Conservation (phyloP, 2,113 vertebrate genomes). For the Rafetus swinhoei region DNA sequence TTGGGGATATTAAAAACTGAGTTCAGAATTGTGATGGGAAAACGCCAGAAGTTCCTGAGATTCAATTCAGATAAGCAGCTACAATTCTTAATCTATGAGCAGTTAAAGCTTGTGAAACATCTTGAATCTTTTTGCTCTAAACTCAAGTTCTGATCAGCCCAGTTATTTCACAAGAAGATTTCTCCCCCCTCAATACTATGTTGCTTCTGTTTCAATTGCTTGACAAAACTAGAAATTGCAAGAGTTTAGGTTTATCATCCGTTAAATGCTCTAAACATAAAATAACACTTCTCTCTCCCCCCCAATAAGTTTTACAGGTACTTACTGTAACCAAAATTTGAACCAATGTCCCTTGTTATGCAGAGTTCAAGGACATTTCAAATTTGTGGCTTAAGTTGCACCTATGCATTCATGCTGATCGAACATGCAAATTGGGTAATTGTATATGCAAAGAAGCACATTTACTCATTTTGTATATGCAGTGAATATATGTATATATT, state of each 20-base stretch:
- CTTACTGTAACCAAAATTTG: background rate
- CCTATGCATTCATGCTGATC: background rate
- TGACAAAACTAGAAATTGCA: background rate
- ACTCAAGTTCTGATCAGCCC: background rate
- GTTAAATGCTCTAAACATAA: constrained; percentile 41
- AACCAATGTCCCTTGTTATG: constrained; percentile 23
- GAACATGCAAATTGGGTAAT: background rate
- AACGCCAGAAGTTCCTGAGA: background rate
- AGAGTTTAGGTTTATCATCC: constrained; percentile 16
- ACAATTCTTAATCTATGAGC: background rate
- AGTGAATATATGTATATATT: background rate
- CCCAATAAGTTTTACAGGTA: no score
- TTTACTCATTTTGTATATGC: background rate
- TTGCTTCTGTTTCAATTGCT: constrained; percentile 10
- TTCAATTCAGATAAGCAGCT: background rate
- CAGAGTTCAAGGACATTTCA: background rate
- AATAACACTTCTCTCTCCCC: background rate
- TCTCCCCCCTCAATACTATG: background rate
- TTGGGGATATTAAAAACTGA: background rate
- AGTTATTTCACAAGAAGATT: background rate
- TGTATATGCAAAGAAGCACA: background rate
- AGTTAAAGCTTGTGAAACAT: background rate
- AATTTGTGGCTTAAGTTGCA: background rate
- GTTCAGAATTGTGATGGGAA: background rate
- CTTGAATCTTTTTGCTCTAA: background rate